Evolutionary conservation across 1,140 invertebrate species (phyloP).

Genomic region (Hylyphantes graminicola): DNA sequence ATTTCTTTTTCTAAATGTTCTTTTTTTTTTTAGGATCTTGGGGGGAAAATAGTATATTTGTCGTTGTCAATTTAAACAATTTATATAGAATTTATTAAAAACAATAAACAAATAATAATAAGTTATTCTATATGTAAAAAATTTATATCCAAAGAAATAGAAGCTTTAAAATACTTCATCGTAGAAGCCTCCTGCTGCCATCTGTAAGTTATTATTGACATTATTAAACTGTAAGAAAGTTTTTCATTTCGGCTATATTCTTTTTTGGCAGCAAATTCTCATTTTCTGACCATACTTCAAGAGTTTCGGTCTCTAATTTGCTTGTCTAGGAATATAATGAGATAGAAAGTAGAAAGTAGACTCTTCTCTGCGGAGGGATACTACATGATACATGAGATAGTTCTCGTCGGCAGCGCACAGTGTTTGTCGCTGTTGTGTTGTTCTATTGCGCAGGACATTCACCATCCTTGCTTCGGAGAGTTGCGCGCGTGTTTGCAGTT

Average conservation of each 20-base stretch:
- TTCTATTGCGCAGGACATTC: slow-evolving; percentile 50
- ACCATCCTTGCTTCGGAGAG: neutral
- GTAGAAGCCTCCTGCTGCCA: too few relatives aligned
- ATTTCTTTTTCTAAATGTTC: too few relatives aligned
- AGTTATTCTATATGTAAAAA: too few relatives aligned
- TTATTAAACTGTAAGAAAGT: neutral
- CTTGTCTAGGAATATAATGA: neutral
- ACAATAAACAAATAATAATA: too few relatives aligned
- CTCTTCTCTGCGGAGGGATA: slow-evolving; percentile 44
- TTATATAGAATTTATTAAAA: too few relatives aligned
- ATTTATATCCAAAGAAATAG: too few relatives aligned
- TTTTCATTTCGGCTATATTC: neutral
- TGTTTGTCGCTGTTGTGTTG: slow-evolving; percentile 19
- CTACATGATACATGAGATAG: slow-evolving; percentile 1
- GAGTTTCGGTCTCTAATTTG: neutral
- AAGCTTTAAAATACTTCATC: too few relatives aligned
- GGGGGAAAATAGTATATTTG: too few relatives aligned
- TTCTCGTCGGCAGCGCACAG: neutral
- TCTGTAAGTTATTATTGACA: too few relatives aligned
- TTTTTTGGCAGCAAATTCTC: neutral
- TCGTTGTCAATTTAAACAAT: too few relatives aligned
- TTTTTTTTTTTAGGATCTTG: too few relatives aligned
- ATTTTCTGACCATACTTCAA: neutral
- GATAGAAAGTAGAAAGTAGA: neutral
- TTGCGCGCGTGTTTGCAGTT: slow-evolving; percentile 20